A percentile compares a stretch with the other conserved stretches of the same genome.
Conservation (phyloP, 1,140 invertebrate species). For the Lordiphosa stackelbergi region DNA sequence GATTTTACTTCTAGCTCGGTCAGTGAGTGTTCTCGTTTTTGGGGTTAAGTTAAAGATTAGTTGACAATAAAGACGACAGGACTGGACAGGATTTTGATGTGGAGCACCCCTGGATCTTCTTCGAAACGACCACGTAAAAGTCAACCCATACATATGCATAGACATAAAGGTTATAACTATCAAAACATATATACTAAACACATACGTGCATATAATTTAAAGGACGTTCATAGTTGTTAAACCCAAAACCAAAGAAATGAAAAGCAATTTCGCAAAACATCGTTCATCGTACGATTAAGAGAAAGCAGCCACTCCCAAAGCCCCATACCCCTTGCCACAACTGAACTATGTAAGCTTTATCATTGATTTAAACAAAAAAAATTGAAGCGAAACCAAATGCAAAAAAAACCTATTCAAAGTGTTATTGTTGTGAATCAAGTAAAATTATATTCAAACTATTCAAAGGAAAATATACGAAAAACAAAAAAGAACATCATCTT, state of each 20-base stretch:
- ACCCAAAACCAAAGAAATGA: constrained; percentile 48
- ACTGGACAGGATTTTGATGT: constrained; percentile 1
- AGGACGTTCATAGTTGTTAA: constrained; percentile 34
- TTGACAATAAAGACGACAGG: constrained; percentile 61
- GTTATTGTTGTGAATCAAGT: constrained; percentile 74
- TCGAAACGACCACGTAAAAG: constrained; percentile 32
- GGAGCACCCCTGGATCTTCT: constrained; percentile 25
- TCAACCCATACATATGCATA: constrained; percentile 66
- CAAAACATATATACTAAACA: constrained; percentile 19
- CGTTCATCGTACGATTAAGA: constrained; percentile 15
- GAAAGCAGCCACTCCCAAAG: neutral
- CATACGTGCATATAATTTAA: constrained; percentile 21
- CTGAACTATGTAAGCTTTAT: constrained; percentile 14
- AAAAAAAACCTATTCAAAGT: constrained; percentile 50
- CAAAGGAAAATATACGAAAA: constrained; percentile 17
- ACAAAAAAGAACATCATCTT: constrained; percentile 38
- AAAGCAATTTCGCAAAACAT: constrained; percentile 61
- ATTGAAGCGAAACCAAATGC: constrained; percentile 7
- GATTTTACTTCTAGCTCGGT: constrained; percentile 2
- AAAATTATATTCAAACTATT: constrained; percentile 58
- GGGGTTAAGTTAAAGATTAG: constrained; percentile 46
- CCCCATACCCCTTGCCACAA: neutral
- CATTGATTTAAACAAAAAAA: constrained; percentile 4
- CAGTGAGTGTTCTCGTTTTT: constrained; percentile 21
- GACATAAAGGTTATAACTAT: constrained; percentile 44